Evolutionary conservation across 1,140 invertebrate species (phyloP).

Genomic region (Calephelis nemesis): DNA sequence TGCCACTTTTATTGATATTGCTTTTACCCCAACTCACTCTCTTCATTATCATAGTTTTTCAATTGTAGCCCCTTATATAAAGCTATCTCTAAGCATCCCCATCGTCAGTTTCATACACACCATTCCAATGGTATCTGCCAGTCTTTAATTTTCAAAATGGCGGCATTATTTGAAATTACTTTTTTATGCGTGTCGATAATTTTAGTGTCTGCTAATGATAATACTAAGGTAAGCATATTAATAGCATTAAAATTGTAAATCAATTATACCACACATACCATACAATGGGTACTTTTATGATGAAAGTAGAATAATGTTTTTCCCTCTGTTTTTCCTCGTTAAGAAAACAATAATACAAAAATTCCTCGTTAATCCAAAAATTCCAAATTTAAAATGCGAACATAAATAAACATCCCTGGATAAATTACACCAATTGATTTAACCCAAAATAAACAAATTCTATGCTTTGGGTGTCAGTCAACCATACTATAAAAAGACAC

Average conservation of each 20-base stretch:
- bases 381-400: no score
- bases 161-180: slow-evolving; percentile 21
- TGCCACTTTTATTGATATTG: not conserved
- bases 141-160: slow-evolving; percentile 24
- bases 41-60: slow-evolving; percentile 49
- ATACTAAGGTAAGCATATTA: slow-evolving; percentile 31
- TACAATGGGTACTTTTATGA: no score
- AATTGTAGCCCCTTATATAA: slow-evolving; percentile 41
- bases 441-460: no score
- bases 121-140: not conserved
- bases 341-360: no score
- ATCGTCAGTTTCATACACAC: slow-evolving; percentile 20
- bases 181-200: slow-evolving; percentile 28
- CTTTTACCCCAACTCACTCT: slow-evolving; percentile 33
- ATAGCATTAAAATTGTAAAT: not conserved
- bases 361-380: no score
- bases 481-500: no score
- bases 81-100: not conserved
- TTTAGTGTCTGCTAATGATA: slow-evolving; percentile 24
- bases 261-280: not conserved
- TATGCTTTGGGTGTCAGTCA: no score
- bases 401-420: no score
- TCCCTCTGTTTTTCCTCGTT: no score
- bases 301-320: no score
- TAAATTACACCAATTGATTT: no score